phyloP scores from a whole-genome alignment of 1,140 invertebrate species.

The Drosophila ambigua region DNA sequence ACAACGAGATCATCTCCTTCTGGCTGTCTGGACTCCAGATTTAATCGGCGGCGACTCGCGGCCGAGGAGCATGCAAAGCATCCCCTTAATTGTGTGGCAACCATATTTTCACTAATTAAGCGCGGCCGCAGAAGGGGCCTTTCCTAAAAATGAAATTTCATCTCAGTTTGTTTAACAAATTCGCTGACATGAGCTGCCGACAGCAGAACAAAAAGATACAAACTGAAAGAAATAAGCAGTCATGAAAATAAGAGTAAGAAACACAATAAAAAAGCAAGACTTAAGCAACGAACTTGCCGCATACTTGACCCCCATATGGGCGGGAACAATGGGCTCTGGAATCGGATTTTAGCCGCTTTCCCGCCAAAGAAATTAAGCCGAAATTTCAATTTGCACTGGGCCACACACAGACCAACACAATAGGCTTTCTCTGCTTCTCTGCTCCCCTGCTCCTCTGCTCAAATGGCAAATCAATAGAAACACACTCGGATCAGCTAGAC shows the following conservation, averaged over 20 bases:
- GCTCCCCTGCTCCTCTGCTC: slow-evolving; percentile 9
- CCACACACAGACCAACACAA: slow-evolving; percentile 58
- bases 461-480: slow-evolving; percentile 46
- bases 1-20: slow-evolving; percentile 66
- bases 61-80: slow-evolving; percentile 25
- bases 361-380: slow-evolving; percentile 55
- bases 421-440: slow-evolving; percentile 28
- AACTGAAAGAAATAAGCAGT: slow-evolving; percentile 42
- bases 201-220: slow-evolving; percentile 51
- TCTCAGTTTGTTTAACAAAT: slow-evolving; percentile 80
- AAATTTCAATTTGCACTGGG: slow-evolving; percentile 67
- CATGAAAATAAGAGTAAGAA: slow-evolving; percentile 33
- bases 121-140: slow-evolving; percentile 14
- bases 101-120: slow-evolving; percentile 59
- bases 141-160: slow-evolving; percentile 54
- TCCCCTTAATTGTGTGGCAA: slow-evolving; percentile 69
- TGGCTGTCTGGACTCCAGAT: slow-evolving; percentile 64
- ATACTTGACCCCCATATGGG: slow-evolving; percentile 71
- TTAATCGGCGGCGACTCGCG: slow-evolving; percentile 64
- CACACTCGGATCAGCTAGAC: slow-evolving; percentile 45
- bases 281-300: slow-evolving; percentile 72
- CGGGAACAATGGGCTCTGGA: slow-evolving; percentile 37
- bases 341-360: slow-evolving; percentile 74
- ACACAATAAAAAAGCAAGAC: slow-evolving; percentile 63
- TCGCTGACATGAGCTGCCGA: slow-evolving; percentile 74